Evolutionary conservation across 2,113 vertebrate genomes (phyloP), one percentile per base, ranked within the genome.

Genomic region (Rafetus swinhoei): DNA sequence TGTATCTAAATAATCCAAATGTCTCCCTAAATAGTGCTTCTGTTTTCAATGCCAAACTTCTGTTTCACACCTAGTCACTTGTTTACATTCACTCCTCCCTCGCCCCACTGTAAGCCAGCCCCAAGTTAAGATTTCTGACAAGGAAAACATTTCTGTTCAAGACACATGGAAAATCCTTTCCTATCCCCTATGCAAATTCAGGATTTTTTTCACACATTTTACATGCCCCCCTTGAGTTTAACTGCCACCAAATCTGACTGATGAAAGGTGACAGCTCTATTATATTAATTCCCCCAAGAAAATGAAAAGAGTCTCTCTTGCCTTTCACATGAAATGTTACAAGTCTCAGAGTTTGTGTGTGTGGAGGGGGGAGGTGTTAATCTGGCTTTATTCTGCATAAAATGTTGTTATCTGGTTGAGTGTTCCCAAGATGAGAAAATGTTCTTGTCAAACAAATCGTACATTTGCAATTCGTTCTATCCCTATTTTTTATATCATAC

Each of bases 211-310:
- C 45, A 57, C 95, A 94, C 94, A 91, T 93, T 95, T 96, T 1
- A 0, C 21, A 55, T 0, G 0, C 69, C 83, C 93, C 85, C 53
- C 85, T 83, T 81, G 91, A 94, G 82, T 77, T 95, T 90, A 93
- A 81, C 94, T 84, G 92, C 93, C 88, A 93, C 84, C 87, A 90
- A 88, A 84, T 91, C 72, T 95, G 93, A 97, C 91, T 96, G 96
- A 97, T 96, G 77, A 94, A 97, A 96, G 93, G 57, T 82, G 96
- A 94, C 95, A 93, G 93, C 89, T 91, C 93, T 85, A 95, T 96
- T 96, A 92, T 81, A 91, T 90, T 96, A 92, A 96, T 94, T 94
- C 90, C 83, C 94, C n/a, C 79, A 86, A 94, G 92, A 96, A 97
- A 96, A 90, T 82, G 62, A 53, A 24, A 65, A 90, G 52, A 79